Base-by-base conservation (phyloP, 2,888 invertebrate species). In the Caenorhabditis japonica region DNA sequence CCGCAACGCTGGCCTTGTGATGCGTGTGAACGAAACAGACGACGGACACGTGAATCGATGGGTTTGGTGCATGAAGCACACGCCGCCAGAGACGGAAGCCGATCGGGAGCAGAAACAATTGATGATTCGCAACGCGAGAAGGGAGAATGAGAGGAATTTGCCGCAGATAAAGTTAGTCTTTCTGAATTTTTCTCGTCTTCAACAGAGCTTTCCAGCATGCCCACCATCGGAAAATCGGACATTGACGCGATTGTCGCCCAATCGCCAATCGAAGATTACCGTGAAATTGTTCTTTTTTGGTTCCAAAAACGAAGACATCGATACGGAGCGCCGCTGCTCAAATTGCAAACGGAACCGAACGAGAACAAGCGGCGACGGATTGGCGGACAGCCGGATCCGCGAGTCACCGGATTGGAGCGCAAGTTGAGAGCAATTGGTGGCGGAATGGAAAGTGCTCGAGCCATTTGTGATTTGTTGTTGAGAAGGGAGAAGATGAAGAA, bases 231-330 rank as follows among this genome's bases (percentile, higher is more conserved):
- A 7, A 34, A 19, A 7, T 41, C 64, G 8, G 72, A 62, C 44
- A 64, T 83, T 15, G 61, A 69, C 8, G 41, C 56, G 36, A 81
- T 85, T 13, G 47, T 27, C 13, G 39, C 55, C 4, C 55, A 53
- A 15, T 68, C 62, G 0, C 51, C 66, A 12, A 52, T 77, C 19
- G 69, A 66, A 12, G 27, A 73, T 83, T 92, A 97, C 84, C 93
- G 93, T 87, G 91, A 94, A 3, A 90, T 99, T 13, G 92, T 97
- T 60, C 94, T 95, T 0, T 99, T 97, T 88, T 99, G 99, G 99
- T 97, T 95, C 3, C 90, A 97, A 43, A 99, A 99, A 88, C 90
- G 99, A 1, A 94, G 95, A 87, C 93, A 93, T 75, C 90, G 97
- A 52, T 96, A 97, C 87, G 99, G 99, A 0, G 97, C 97, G 8